Percentiles rank a stretch among this genome's conserved stretches.
These are phyloP conservation scores for Thalassophryne amazonica DNA, from an alignment of 2,797 vertebrate species.

Conservation along the genomic window DNA sequence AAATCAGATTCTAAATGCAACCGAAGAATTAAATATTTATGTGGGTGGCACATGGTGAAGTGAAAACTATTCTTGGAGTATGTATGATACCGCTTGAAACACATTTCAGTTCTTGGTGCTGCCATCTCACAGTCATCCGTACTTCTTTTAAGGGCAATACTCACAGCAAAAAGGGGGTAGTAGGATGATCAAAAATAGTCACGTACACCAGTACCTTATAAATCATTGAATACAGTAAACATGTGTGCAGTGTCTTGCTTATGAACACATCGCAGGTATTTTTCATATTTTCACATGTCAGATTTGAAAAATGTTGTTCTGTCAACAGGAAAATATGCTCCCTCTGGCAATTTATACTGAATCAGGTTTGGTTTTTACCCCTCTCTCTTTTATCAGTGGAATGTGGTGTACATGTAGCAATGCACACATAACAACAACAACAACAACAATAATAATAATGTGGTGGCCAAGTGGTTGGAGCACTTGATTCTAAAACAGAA, in stretches of 20 bases:
- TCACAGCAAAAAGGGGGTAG: neutral
- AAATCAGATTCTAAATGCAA: neutral
- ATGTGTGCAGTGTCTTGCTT: neutral
- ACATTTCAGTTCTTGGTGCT: neutral
- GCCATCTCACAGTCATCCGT: neutral
- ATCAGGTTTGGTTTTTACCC: constrained; percentile 4
- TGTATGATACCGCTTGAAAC: neutral
- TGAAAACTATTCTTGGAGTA: neutral
- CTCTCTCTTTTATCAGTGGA: too few species aligned
- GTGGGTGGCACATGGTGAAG: neutral
- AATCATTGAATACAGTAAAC: neutral
- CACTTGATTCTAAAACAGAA: too few species aligned
- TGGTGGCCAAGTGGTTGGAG: too few species aligned
- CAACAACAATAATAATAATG: too few species aligned
- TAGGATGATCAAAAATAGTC: neutral
- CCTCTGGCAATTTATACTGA: neutral
- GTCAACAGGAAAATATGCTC: neutral
- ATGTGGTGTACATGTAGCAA: neutral
- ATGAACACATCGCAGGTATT: neutral
- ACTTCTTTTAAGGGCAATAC: neutral
- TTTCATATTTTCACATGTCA: neutral
- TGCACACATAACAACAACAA: too few species aligned
- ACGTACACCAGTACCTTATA: neutral
- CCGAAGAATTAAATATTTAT: neutral
- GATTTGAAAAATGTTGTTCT: neutral